These are phyloP conservation scores for Hirtodrosophila histrioides DNA, from an alignment of 2,888 invertebrate genomes.

Conservation along the genomic window DNA sequence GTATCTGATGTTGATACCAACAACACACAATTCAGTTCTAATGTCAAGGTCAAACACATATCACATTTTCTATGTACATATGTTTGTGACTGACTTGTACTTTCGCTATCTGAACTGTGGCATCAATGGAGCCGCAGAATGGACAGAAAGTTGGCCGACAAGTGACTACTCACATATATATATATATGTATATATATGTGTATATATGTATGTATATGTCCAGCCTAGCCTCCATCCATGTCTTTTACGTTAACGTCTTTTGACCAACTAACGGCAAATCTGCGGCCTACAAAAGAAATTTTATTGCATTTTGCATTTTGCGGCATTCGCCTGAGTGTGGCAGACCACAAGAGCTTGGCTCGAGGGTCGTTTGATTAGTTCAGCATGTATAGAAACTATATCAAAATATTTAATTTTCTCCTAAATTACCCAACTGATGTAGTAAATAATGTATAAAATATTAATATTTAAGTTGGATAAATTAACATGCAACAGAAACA, in stretches of 20 bases:
- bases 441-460: no score
- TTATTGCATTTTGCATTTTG: constrained; percentile 13
- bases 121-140: constrained; percentile 31
- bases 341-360: neutral
- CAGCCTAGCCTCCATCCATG: constrained; percentile 1
- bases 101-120: constrained; percentile 44
- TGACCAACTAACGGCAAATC: constrained; percentile 28
- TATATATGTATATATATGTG: no score
- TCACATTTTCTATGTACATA: neutral
- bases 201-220: no score
- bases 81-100: neutral
- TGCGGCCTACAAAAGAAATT: constrained; percentile 11
- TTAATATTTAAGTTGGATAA: no score
- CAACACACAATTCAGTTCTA: constrained; percentile 31
- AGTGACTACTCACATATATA: neutral
- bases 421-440: no score
- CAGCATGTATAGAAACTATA: neutral
- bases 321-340: neutral
- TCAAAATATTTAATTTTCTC: neutral
- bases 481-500: no score
- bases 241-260: constrained; percentile 37
- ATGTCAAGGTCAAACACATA: constrained; percentile 64
- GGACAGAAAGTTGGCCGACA: constrained; percentile 6
- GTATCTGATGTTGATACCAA: constrained; percentile 11
- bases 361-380: constrained; percentile 10